Evolutionary conservation across 2,113 vertebrate genomes (phyloP).

Genomic region (Mellivora capensis): DNA sequence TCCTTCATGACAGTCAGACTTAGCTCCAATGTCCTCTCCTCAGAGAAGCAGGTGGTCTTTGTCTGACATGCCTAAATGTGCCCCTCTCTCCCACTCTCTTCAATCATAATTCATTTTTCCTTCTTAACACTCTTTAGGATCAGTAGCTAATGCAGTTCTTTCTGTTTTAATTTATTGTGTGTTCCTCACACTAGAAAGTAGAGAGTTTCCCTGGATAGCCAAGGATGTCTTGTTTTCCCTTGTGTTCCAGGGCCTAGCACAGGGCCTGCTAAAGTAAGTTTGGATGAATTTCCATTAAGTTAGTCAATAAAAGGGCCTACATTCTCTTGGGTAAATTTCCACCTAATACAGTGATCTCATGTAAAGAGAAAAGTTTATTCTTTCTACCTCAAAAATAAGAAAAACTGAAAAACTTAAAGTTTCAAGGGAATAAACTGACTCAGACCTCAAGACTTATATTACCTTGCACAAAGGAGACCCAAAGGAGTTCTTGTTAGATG

Average conservation of each 20-base stretch:
- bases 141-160: neutral
- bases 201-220: neutral
- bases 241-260: neutral
- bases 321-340: neutral
- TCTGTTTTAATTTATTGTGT: neutral
- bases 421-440: neutral
- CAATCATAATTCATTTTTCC: neutral
- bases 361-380: neutral
- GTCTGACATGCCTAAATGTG: neutral
- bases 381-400: neutral
- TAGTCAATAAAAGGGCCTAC: neutral
- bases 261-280: neutral
- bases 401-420: neutral
- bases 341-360: neutral
- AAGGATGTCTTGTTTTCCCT: neutral
- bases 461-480: neutral
- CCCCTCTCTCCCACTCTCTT: neutral
- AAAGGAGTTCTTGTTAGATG: neutral
- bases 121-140: neutral
- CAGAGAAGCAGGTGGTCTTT: neutral
- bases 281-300: neutral
- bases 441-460: neutral
- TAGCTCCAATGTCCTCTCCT: neutral
- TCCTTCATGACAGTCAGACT: neutral
- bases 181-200: neutral